Conservation (phyloP, 2,113 vertebrate species). For the Guaruba guarouba region DNA sequence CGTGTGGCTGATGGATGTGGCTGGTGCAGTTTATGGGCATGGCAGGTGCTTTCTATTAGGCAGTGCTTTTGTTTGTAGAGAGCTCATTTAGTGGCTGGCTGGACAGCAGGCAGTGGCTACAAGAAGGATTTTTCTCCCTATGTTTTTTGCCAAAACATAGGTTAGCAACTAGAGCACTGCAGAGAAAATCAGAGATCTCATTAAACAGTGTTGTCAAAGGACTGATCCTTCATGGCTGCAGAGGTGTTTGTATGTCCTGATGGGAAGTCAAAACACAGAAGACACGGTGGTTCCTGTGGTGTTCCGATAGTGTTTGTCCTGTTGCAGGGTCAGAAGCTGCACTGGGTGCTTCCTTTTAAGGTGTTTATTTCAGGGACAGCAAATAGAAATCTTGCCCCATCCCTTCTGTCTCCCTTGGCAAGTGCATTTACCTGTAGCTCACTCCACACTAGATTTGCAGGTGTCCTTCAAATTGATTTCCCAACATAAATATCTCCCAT, state of each 20-base stretch:
- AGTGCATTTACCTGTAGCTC: neutral
- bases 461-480: neutral
- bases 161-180: constrained; percentile 1
- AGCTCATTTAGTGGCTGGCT: constrained; percentile 58
- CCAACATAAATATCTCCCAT: neutral
- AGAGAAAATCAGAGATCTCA: neutral
- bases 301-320: neutral
- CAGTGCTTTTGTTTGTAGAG: constrained; percentile 52
- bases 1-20: constrained; percentile 26
- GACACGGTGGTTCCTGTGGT: neutral
- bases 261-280: neutral
- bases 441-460: neutral
- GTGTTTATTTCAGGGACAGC: neutral
- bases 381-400: neutral
- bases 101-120: constrained; percentile 42
- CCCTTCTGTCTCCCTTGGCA: neutral
- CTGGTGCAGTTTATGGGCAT: constrained; percentile 39
- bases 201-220: neutral
- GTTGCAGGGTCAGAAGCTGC: neutral
- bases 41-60: constrained; percentile 53
- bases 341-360: neutral
- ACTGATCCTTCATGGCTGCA: neutral
- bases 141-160: neutral
- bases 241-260: neutral
- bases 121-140: constrained; percentile 34